Base-by-base conservation (phyloP, 1,140 invertebrate genomes). In the Battus philenor region DNA sequence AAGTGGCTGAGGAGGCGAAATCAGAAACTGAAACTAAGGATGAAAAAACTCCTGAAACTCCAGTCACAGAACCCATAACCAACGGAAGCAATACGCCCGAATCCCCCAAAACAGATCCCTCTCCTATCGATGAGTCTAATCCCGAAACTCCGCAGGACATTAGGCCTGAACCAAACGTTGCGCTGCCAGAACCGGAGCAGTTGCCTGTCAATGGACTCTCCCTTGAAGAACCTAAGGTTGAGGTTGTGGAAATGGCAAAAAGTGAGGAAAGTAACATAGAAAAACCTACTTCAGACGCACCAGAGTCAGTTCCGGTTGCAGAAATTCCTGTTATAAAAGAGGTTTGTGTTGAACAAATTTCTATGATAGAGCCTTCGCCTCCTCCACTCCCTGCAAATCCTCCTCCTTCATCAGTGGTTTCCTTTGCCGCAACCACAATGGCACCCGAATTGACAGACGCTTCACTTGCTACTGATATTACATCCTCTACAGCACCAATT, bases 261-360 rank as follows among this genome's bases (percentile, higher is more conserved):
- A 63, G 26, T 17, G 68, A 73, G 41, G 68, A 73, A 44, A 77
- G 59, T 60, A 72, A 76, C 72, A 62, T 59, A 18, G 74, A 77
- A 48, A 76, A 74, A 59, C 47, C 63, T 39, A 50, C 49, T 44
- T 49, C 71, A 24, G 78, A 68, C 56, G 54, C 64, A 31, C 41
- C 67, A 46, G 76, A 80, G 64, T 59, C 61, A 44, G 72, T 66
- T 46, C 71, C 70, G 31, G 66, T 66, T 48, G 62, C 74, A 52
- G 83, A 83, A 70, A 77, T 75, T 60, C 67, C 77, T 57, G 77
- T 73, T 54, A 72, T 63, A 65, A 80, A 83, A 58, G 86, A 87
- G 86, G 86, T 87, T 87, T 87, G 83, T 87, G 82, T 83, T 73
- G 78, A 78, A 65, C 71, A 80, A 78, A 66, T 69, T 63, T 72